These are phyloP conservation scores for Drosophila orosa DNA, from an alignment of 1,140 invertebrate species.

Conservation along the genomic window DNA sequence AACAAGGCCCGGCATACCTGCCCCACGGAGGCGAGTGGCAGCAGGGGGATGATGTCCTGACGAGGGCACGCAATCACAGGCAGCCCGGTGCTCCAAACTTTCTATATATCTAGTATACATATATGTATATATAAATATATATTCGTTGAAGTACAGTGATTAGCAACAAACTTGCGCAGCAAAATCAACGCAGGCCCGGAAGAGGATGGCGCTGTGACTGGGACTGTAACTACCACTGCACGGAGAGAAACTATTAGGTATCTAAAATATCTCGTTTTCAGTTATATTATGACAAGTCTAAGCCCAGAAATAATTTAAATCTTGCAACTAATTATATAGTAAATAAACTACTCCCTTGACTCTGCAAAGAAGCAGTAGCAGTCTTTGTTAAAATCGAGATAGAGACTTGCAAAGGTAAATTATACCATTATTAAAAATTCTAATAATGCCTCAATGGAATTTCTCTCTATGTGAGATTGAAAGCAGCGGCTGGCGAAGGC, in stretches of 20 bases:
- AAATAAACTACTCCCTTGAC: not conserved
- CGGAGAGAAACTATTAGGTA: not conserved
- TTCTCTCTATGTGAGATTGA: slow-evolving; percentile 2
- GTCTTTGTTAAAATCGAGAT: no score
- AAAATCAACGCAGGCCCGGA: slow-evolving; percentile 71
- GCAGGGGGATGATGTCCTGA: slow-evolving; percentile 3
- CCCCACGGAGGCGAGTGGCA: not conserved
- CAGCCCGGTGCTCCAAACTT: slow-evolving; percentile 67
- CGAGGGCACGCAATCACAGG: slow-evolving; percentile 67
- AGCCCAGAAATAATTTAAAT: no score
- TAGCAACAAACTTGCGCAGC: slow-evolving; percentile 78
- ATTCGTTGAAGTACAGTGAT: slow-evolving; percentile 64
- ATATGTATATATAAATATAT: slow-evolving; percentile 5
- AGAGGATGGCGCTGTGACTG: slow-evolving; percentile 36
- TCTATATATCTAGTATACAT: slow-evolving; percentile 30
- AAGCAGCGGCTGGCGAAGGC: slow-evolving; percentile 54
- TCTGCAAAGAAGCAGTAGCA: no score
- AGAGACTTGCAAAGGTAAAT: no score
- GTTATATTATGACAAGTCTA: no score
- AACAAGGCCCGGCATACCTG: slow-evolving; percentile 61
- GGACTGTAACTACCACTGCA: slow-evolving; percentile 3
- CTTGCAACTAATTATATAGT: not conserved
- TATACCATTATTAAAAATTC: no score
- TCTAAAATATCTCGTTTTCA: no score
- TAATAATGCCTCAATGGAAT: not conserved